Conservation (phyloP, 92 coral and sea anemone genomes). For the Porites divaricata region DNA sequence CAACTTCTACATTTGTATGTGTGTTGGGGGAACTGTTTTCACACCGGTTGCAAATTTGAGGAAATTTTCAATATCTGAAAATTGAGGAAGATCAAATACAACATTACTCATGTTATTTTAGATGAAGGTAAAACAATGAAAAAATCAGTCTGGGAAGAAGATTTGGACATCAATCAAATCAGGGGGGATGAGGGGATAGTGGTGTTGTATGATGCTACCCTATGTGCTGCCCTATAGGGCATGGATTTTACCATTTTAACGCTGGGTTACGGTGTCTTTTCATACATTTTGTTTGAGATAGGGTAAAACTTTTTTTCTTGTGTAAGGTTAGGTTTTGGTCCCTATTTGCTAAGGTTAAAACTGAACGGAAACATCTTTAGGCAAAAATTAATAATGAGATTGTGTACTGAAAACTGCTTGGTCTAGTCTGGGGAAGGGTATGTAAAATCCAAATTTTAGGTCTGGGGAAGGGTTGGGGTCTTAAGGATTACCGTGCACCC, state of each 20-base stretch:
- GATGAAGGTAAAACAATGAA: background rate
- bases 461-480: background rate
- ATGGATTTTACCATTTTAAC: background rate
- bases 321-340: background rate
- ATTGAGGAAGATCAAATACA: background rate
- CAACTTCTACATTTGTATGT: constrained; percentile 44
- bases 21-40: constrained; percentile 26
- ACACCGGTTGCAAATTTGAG: no score
- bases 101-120: background rate
- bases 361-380: background rate
- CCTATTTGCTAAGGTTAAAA: background rate
- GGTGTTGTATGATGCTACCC: no score
- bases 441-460: no score
- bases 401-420: constrained; percentile 2
- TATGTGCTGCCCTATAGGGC: no score
- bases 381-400: background rate
- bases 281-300: background rate
- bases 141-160: no score
- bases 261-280: background rate
- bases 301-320: background rate
- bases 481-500: constrained; percentile 7
- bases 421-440: constrained; percentile 3
- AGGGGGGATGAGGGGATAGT: no score
- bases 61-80: background rate
- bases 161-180: no score